Base-by-base conservation (phyloP, 2,888 invertebrate genomes). In the Dasysyrphus albostriatus region DNA sequence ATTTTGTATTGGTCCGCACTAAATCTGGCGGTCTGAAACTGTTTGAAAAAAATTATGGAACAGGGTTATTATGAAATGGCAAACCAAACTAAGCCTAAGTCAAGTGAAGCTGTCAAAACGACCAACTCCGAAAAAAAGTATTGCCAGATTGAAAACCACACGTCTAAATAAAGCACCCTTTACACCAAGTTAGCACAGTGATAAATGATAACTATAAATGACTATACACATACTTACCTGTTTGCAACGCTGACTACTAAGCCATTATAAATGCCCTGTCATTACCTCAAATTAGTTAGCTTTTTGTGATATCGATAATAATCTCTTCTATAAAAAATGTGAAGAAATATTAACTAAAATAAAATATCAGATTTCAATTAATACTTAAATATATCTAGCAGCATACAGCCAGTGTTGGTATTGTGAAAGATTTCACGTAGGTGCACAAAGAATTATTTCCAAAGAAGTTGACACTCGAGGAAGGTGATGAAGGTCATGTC, bases 261-360 rank as follows among this genome's bases (percentile, higher is more conserved):
- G 29, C 51, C n/a, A 77, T 61, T 56, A 74, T 29, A 65, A 77
- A 85, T 82, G 77, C 77, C 29, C 16, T 56, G 73, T 77, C 82
- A 85, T 77, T 82, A 77, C 61, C 56, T 59, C 24, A 77, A 77
- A 82, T 85, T 70, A 81, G 74, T 69, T 56, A 73, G 47, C 32
- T 59, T 65, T 63, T 80, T 70, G 37, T 80, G 34, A 76, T 72
- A 44, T 49, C 2, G 24, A 24, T 24, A 12, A 49, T 29, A 73
- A 65, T 73, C 77, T 70, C n/a, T 29, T 29, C 14, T 54, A 0
- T n/a, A 42, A 24, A 29, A 24, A 24, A 63, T 34, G 16, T 44
- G 70, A 61, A 10, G 49, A 67, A 32, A 69, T 32, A 14, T 54
- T 39, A 37, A 59, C 54, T 69, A 29, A 44, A 47, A 61, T 39